Percentiles rank a stretch among this genome's conserved stretches.
These are phyloP conservation scores for Mormoops blainvillei DNA, from an alignment of 2,113 vertebrate species.

Conservation along the genomic window DNA sequence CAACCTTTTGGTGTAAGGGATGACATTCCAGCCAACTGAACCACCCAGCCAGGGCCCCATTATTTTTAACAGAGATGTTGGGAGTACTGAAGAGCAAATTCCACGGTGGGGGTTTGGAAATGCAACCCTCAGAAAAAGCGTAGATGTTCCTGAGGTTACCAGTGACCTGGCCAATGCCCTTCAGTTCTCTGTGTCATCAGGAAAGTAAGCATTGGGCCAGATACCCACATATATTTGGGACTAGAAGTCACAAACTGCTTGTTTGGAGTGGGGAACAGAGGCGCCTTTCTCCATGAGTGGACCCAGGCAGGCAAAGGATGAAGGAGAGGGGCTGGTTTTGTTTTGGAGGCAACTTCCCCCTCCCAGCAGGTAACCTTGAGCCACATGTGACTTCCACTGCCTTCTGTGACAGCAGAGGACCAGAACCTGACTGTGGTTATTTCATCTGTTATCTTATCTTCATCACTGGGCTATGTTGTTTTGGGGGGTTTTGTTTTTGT, in stretches of 20 bases:
- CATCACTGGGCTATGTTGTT: not conserved
- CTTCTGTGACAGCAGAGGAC: constrained; percentile 69
- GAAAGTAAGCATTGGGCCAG: rapidly evolving
- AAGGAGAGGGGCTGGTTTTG: not conserved
- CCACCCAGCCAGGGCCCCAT: constrained; percentile 19
- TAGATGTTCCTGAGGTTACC: constrained; percentile 35
- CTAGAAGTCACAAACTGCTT: not conserved
- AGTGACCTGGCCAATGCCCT: constrained; percentile 49
- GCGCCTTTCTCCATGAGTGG: rapidly evolving
- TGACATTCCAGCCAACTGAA: no score
- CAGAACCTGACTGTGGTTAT: constrained; percentile 70
- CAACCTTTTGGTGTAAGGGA: no score
- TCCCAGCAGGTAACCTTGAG: constrained; percentile 53
- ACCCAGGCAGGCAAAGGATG: not conserved
- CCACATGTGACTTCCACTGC: constrained; percentile 60
- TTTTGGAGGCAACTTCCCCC: not conserved
- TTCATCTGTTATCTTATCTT: constrained; percentile 78
- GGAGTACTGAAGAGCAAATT: constrained; percentile 59
- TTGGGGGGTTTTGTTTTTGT: no score
- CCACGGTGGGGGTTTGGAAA: constrained; percentile 63
- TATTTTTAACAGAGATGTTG: constrained; percentile 74
- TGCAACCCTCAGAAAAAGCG: not conserved
- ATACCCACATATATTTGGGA: not conserved
- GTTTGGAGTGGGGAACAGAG: not conserved
- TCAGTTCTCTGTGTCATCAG: not conserved